Percentiles rank a stretch among this genome's conserved stretches.
Evolutionary conservation across 2,797 vertebrate genomes (phyloP).

Genomic region (Tapera naevia): DNA sequence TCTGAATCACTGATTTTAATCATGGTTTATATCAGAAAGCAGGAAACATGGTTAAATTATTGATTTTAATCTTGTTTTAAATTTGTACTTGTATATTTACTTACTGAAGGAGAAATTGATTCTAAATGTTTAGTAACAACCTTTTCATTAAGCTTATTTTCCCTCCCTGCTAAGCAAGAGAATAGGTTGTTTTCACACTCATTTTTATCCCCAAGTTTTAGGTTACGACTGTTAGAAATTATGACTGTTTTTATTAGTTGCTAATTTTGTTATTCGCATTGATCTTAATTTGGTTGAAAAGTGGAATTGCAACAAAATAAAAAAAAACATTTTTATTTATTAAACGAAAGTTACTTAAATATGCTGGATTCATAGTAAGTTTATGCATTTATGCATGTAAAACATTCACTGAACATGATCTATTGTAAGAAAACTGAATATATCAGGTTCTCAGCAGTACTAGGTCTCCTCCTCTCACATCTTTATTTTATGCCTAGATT

Average conservation of each 20-base stretch:
- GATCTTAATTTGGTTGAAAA: not conserved
- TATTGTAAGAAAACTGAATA: not conserved
- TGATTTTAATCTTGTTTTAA: conserved; percentile 37
- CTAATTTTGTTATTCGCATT: not conserved
- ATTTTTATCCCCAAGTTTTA: not conserved
- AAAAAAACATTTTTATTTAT: not conserved
- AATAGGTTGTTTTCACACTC: not conserved
- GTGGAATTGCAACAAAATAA: not conserved
- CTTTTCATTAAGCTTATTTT: not conserved
- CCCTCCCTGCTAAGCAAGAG: not conserved
- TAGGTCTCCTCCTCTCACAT: not conserved
- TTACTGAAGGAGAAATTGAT: not conserved
- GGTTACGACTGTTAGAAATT: not conserved
- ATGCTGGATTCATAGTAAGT: not conserved
- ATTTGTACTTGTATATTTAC: not conserved
- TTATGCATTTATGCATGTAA: not conserved
- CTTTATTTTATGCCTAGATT: not conserved
- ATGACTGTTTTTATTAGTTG: not conserved
- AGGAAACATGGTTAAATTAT: conserved; percentile 49
- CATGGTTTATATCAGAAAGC: conserved; percentile 31
- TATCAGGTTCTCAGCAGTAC: not conserved
- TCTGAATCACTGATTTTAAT: conserved; percentile 47
- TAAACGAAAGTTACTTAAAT: not conserved
- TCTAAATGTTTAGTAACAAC: not conserved
- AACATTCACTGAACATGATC: not conserved